phyloP scores from a whole-genome alignment of 2,113 vertebrate genomes.

The Trematocara marginatum region DNA sequence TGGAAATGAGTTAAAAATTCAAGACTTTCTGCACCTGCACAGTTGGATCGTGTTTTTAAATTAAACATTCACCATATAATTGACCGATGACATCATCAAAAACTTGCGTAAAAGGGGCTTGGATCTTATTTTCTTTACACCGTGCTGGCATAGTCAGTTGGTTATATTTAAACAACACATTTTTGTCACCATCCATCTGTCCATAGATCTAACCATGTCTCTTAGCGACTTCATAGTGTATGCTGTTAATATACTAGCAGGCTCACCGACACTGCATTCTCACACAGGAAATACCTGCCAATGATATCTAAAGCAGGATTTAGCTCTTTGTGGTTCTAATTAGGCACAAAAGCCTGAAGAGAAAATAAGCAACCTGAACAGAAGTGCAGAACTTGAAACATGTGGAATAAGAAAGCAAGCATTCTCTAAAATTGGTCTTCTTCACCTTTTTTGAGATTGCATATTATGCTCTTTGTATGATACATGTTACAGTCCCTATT shows the following conservation, averaged over 20 bases:
- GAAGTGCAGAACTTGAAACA: neutral
- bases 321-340: neutral
- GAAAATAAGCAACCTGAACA: neutral
- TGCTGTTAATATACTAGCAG: neutral
- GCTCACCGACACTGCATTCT: neutral
- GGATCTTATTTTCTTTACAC: neutral
- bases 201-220: neutral
- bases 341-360: neutral
- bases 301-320: neutral
- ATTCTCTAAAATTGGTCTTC: neutral
- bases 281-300: neutral
- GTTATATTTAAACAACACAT: neutral
- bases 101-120: neutral
- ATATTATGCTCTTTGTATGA: neutral
- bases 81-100: neutral
- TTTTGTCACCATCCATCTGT: neutral
- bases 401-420: neutral
- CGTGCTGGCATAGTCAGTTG: neutral
- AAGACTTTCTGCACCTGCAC: neutral
- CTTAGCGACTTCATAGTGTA: neutral
- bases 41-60: neutral
- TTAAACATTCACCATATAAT: neutral
- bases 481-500: neutral
- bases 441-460: neutral
- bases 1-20: neutral